Percentiles rank a stretch among this genome's conserved stretches.
These are phyloP conservation scores for Lordiphosa collinella DNA, from an alignment of 1,140 invertebrate species.

Conservation along the genomic window DNA sequence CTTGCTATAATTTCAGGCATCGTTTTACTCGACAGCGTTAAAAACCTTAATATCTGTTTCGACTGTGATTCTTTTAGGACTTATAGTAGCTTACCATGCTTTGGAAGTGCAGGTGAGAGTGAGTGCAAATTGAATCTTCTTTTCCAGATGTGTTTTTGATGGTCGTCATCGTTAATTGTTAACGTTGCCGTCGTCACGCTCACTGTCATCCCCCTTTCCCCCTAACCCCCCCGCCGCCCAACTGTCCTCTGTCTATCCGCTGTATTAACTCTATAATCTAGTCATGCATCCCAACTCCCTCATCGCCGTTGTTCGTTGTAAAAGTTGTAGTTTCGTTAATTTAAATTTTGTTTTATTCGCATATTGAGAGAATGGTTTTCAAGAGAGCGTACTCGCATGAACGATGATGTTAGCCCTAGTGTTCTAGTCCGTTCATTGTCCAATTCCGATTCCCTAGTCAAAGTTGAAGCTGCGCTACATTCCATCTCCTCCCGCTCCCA, in stretches of 20 bases:
- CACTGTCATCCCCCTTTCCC: conserved; percentile 32
- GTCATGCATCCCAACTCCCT: conserved; percentile 10
- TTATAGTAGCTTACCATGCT: conserved; percentile 99
- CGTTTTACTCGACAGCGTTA: conserved; percentile 96
- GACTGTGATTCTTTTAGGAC: conserved; percentile 98
- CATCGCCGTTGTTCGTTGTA: conserved; percentile 31
- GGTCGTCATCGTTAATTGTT: conserved; percentile 75
- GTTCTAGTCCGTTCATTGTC: conserved; percentile 4
- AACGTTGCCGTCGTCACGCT: conserved; percentile 70
- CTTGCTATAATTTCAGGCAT: conserved; percentile 87
- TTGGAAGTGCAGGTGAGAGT: conserved; percentile 97
- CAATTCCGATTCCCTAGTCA: conserved; percentile 10
- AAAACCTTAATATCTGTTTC: conserved; percentile 99
- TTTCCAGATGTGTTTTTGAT: conserved; percentile 70
- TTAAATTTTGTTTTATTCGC: conserved; percentile 11
- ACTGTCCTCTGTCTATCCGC: conserved; percentile 36
- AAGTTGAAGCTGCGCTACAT: background rate
- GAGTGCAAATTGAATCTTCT: conserved; percentile 76
- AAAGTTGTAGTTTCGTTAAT: conserved; percentile 19
- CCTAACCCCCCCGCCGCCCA: background rate
- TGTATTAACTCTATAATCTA: conserved; percentile 26
- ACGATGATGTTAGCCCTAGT: background rate
- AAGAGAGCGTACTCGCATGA: conserved; percentile 12
- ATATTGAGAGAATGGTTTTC: conserved; percentile 9
- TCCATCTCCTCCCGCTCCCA: background rate